Conservation (phyloP, 1,140 invertebrate genomes). For the Hypsibius dujardini region DNA sequence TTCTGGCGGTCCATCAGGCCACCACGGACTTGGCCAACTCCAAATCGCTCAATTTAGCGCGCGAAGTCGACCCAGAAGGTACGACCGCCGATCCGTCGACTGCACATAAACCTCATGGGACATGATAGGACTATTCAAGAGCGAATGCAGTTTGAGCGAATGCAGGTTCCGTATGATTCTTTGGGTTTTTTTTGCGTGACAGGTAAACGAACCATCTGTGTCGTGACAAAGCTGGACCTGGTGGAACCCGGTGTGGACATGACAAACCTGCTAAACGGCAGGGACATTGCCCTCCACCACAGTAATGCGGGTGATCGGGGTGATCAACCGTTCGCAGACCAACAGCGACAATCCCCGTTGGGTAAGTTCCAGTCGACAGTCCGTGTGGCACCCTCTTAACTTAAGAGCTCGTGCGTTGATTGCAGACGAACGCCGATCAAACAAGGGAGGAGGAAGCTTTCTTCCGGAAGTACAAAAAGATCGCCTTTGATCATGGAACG, state of each 20-base stretch:
- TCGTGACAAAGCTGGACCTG: not conserved
- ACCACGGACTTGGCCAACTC: not conserved
- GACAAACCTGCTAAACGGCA: not conserved
- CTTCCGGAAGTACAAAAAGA: too few species aligned
- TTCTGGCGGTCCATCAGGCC: not conserved
- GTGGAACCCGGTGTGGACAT: not conserved
- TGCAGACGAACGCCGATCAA: too few species aligned
- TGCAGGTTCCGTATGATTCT: too few species aligned
- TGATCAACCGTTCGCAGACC: not conserved
- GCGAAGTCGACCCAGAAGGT: not conserved
- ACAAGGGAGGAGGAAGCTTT: too few species aligned
- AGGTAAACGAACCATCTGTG: not conserved
- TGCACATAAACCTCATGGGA: too few species aligned
- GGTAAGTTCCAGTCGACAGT: not conserved
- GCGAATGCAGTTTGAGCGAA: too few species aligned
- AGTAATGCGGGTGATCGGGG: not conserved
- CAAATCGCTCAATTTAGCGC: not conserved
- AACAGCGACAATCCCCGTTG: not conserved
- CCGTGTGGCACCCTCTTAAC: too few species aligned
- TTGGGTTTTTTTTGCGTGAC: too few species aligned
- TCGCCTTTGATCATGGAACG: too few species aligned
- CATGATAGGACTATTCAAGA: too few species aligned
- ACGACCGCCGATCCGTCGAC: not conserved
- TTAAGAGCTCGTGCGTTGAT: too few species aligned
- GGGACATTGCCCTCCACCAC: not conserved